Conservation (phyloP, 2,888 invertebrate species). For the Limnephilus rhombicus region DNA sequence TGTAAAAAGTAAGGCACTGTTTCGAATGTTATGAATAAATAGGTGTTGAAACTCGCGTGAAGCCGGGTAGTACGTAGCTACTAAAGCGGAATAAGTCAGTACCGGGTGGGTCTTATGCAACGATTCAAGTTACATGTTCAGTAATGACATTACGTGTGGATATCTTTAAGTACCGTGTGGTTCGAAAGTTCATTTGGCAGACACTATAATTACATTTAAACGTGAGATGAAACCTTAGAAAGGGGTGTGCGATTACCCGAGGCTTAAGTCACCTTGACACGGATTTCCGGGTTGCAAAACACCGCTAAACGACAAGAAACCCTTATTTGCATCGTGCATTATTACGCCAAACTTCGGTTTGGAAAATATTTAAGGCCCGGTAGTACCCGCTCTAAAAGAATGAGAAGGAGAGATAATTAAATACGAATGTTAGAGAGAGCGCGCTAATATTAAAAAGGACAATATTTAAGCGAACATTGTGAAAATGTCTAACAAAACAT, state of each 20-base stretch:
- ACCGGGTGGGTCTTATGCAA: not conserved
- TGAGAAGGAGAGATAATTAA: too few relatives aligned
- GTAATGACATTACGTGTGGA: slow-evolving; percentile 20
- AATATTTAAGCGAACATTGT: too few relatives aligned
- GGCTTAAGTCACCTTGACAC: slow-evolving; percentile 27
- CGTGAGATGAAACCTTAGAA: slow-evolving; percentile 34
- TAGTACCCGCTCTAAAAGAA: too few relatives aligned
- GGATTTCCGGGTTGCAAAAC: slow-evolving; percentile 21
- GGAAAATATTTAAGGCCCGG: not conserved
- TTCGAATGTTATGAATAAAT: not conserved
- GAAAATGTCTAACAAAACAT: too few relatives aligned
- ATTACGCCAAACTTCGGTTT: not conserved
- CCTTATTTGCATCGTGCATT: not conserved
- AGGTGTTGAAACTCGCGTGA: not conserved
- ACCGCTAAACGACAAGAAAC: not conserved
- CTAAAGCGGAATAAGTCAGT: not conserved
- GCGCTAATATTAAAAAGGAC: not conserved
- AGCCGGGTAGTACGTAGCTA: not conserved
- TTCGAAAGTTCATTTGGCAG: slow-evolving; percentile 22
- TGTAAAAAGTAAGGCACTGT: not conserved
- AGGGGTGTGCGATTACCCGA: slow-evolving; percentile 6
- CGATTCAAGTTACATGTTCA: not conserved
- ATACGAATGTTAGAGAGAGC: too few relatives aligned
- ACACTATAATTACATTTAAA: slow-evolving; percentile 40
- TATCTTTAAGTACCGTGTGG: not conserved